phyloP scores from a whole-genome alignment of 1,140 invertebrate genomes.

The Bombus sibiricus region DNA sequence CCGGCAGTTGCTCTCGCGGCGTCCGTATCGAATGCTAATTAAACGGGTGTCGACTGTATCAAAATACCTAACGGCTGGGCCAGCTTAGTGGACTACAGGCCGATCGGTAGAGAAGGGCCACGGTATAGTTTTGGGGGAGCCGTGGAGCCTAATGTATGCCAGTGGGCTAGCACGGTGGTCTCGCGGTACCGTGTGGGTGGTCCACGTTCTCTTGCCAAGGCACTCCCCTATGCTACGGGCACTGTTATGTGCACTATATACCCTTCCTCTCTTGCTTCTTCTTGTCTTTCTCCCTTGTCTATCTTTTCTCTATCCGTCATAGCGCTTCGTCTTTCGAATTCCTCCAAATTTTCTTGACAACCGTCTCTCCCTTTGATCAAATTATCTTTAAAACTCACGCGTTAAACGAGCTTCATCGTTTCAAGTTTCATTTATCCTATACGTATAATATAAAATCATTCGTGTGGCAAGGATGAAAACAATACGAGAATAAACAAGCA shows the following conservation, averaged over 20 bases:
- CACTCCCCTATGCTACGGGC: conserved; percentile 75
- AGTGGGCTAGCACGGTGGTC: conserved; percentile 83
- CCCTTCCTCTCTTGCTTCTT: conserved; percentile 51
- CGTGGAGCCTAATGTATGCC: conserved; percentile 82
- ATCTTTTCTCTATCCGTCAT: conserved; percentile 26
- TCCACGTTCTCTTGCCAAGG: conserved; percentile 80
- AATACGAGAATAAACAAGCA: not conserved
- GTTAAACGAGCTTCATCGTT: not conserved
- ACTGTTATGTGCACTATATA: conserved; percentile 73
- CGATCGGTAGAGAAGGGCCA: conserved; percentile 64
- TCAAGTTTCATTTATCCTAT: not conserved
- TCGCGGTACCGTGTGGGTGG: conserved; percentile 81
- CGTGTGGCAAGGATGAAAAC: not conserved
- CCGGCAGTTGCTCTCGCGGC: conserved; percentile 70
- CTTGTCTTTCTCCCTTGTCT: conserved; percentile 6
- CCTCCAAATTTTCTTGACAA: not conserved
- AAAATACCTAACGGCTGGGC: conserved; percentile 79
- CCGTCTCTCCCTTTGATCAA: not conserved
- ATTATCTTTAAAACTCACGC: not conserved
- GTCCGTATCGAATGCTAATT: conserved; percentile 81
- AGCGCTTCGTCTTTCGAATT: not conserved
- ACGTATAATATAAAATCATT: no score
- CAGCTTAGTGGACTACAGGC: conserved; percentile 31
- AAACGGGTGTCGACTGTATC: conserved; percentile 81
- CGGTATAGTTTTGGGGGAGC: conserved; percentile 77